Base-by-base conservation (phyloP, 1,140 invertebrate species). In the Eurosta solidaginis region DNA sequence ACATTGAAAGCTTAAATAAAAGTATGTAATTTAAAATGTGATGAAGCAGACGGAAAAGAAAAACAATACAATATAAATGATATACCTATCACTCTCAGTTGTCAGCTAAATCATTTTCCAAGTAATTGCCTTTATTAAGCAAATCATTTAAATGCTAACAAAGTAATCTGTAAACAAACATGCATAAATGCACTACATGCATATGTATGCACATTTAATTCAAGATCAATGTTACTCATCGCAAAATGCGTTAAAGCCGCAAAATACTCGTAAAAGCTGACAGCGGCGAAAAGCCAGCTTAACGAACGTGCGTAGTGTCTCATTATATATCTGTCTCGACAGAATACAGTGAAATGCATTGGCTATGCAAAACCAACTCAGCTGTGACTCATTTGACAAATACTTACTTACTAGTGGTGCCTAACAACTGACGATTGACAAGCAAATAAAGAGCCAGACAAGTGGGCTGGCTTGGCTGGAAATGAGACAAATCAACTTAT, bases 181-280 rank as follows among this genome's bases (percentile, higher is more conserved):
- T 20, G 27, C 59, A 40, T 27, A 42, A 17, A 68, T 68, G 2
- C 12, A n/a, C 20, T 5, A n/a, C 7, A 63, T n/a, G 6, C 7
- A 20, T 12, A 68, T n/a, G 22, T 1, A 9, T 40, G 29, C 0
- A 68, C n/a, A 40, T 22, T 68, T 20, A 68, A 68, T 68, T 68
- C 59, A 68, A 68, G 59, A 68, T 68, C 59, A 68, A 68, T 68
- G 59, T 68, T 68, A 68, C 59, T 68, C 59, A 68, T 5, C 17
- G 54, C 54, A 9, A 17, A n/a, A 33, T 59, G 29, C 54, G 29
- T 5, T 59, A 29, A 59, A 27, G 33, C 3, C 27, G 14, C 27
- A 22, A 33, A 29, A 29, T 17, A 29, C 27, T 22, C 14, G 22
- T 59, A 59, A 59, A 12, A 59, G 27, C 29, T 36, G 54, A 33